Evolutionary conservation across 2,113 vertebrate species (phyloP), one percentile per base, ranked within the genome.

Genomic region (Mesocricetus auratus): DNA sequence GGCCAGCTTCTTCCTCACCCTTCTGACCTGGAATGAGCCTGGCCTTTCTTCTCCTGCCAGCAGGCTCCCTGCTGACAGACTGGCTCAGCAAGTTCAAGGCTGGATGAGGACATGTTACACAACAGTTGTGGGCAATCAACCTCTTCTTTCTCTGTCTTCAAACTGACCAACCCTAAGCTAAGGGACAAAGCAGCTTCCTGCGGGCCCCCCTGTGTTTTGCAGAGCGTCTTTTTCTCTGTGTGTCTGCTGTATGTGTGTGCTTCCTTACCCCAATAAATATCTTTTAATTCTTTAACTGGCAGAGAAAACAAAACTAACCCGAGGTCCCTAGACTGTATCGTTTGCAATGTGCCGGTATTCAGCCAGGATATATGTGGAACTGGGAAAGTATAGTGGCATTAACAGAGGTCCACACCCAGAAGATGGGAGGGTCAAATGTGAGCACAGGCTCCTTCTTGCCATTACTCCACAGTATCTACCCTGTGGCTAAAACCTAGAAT

Each of bases 241-340:
- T 39, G n/a, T 83, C n/a, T 13, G 11, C 56, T 15, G 22, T 1
- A 16, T 5, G 1, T 5, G 22, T 29, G 1, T 29, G 24, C n/a
- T 10, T 10, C 58, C 4, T 85, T 7, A 5, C 24, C 24, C 56
- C 56, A 60, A 16, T 15, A 16, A 39, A 8, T 5, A 36, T n/a
- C 58, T 42, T 85, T 85, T 64, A 83, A 83, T 45, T 45, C 58
- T 47, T 77, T 77, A 16, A 77, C 8, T 31, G 45, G 45, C 6
- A 31, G 7, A 17, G 71, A 77, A 47, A 77, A 77, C 26, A 50
- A 85, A 64, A 0, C 22, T 1, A 13, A 29, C 62, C 62, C n/a
- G 31, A 85, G 5, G 39, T 19, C 75, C 45, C 33, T 68, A 95
- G 77, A 64, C 26, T 31, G 7, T 5, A 45, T 29, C 81, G 4